Evolutionary conservation across 2,797 vertebrate species (phyloP).

Genomic region (Hyperoplus lanceolatus): DNA sequence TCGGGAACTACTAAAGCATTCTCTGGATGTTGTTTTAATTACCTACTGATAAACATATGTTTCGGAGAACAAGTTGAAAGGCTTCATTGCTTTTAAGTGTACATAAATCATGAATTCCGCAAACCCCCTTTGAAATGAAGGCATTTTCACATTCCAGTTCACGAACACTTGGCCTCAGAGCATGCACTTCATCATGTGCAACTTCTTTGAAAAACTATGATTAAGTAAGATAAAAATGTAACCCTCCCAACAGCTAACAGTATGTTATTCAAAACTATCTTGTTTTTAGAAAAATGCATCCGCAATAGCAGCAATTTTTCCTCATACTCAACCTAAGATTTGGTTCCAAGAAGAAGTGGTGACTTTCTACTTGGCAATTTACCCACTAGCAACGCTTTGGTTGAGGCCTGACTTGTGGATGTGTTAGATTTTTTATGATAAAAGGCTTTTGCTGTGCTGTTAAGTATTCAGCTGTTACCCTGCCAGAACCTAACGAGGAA

Average conservation of each 20-base stretch:
- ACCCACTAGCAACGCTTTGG: conserved; percentile 25
- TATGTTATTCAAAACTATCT: conserved; percentile 8
- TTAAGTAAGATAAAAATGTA: conserved; percentile 39
- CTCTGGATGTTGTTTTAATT: neutral
- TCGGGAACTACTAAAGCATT: neutral
- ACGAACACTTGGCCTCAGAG: conserved; percentile 35
- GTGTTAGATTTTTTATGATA: conserved; percentile 59
- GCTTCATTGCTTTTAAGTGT: neutral
- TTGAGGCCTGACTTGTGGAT: conserved; percentile 40
- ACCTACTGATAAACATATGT: neutral
- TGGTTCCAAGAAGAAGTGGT: conserved; percentile 48
- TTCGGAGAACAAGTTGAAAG: neutral
- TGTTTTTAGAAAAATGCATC: conserved; percentile 16
- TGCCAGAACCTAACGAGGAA: conserved; percentile 56
- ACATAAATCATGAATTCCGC: conserved; percentile 16
- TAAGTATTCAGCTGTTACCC: conserved; percentile 58
- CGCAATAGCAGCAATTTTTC: conserved; percentile 12
- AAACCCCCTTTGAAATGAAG: conserved; percentile 8
- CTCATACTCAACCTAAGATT: conserved; percentile 22
- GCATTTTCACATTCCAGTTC: conserved; percentile 44
- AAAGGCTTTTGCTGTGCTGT: conserved; percentile 43
- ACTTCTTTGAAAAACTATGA: conserved; percentile 24
- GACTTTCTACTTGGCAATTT: conserved; percentile 42
- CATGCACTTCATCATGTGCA: conserved; percentile 40
- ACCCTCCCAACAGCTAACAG: conserved; percentile 40